Evolutionary conservation across 2,113 vertebrate species (phyloP).

Genomic region (Pogona vitticeps): DNA sequence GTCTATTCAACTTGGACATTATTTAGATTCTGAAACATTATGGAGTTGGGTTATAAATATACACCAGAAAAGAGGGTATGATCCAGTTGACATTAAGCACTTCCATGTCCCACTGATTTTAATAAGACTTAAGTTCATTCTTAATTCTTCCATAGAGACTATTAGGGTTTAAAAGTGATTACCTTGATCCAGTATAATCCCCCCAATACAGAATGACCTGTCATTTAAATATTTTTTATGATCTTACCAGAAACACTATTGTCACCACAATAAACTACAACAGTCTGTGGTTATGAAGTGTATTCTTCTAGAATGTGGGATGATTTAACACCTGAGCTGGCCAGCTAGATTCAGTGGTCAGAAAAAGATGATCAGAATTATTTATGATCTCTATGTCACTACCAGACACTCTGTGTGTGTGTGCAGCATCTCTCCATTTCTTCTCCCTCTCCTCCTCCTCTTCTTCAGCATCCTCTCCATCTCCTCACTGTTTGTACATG

Average conservation of each 20-base stretch:
- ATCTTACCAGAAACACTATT: neutral
- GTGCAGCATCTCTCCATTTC: too few species aligned
- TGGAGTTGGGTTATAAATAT: neutral
- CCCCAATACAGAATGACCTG: neutral
- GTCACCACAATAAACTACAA: neutral
- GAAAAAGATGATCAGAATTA: neutral
- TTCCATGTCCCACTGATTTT: neutral
- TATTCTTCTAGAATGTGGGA: neutral
- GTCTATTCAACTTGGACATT: neutral
- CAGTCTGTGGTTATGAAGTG: too few species aligned
- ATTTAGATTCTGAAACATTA: neutral
- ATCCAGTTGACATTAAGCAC: neutral
- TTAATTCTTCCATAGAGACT: neutral
- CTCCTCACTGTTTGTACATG: too few species aligned
- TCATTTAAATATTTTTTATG: neutral
- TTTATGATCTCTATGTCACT: neutral
- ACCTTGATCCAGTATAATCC: neutral
- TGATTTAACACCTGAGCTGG: neutral
- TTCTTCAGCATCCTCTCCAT: too few species aligned
- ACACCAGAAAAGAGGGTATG: neutral
- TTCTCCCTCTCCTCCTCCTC: too few species aligned
- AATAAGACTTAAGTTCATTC: neutral
- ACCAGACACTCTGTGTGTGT: too few species aligned
- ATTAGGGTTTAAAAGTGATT: neutral
- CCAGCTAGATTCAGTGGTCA: neutral